Base-by-base conservation (phyloP, 2,113 vertebrate species). In the Stomatorhinus ivindoensis region DNA sequence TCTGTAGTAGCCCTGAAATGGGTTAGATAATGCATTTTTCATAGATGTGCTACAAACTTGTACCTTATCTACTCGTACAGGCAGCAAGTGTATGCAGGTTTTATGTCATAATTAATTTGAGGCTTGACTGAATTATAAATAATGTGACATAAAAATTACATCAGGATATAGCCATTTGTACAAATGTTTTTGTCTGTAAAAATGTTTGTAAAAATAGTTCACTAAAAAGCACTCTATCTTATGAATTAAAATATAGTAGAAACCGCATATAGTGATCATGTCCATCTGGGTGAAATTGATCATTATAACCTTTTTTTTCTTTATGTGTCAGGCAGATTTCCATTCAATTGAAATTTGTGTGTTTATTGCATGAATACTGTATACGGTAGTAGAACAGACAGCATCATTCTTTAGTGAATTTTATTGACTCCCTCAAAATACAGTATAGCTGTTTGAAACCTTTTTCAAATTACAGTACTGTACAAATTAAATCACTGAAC, bases 1-100 rank as follows among this genome's bases (percentile, higher is more conserved):
- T 94, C 98, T 97, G 93, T 98, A 97, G 94, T 99, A 99, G 93
- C 98, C 98, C 98, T 99, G 95, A 89, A 91, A 82, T 42, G 35
- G n/a, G 46, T 17, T 6, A 53, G 7, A 53, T 51, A 39, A 87
- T 35, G 9, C 50, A 35, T 31, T 84, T 84, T 42, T 46, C 19
- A 47, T n/a, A 47, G 21, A n/a, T 47, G 42, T 82, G 44, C 82
- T 47, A 24, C 39, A 47, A 24, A 84, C 8, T 39, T 80, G 15
- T 80, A 19, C 73, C 15, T 42, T 39, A 1, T 42, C 35, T 80
- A 42, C 31, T 76, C 9, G 4, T 11, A 9, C n/a, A 13, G 7
- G 61, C 61, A 65, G 61, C 61, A 65, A 27, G 61, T 27, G n/a
- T 65, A 65, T 27, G 61, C 61, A 65, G n/a, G 61, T 65, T 65